Percentiles rank a stretch among this genome's conserved stretches.
These are phyloP conservation scores for Pogonognathellus flavescens DNA, from an alignment of 1,140 invertebrate genomes.

Conservation along the genomic window DNA sequence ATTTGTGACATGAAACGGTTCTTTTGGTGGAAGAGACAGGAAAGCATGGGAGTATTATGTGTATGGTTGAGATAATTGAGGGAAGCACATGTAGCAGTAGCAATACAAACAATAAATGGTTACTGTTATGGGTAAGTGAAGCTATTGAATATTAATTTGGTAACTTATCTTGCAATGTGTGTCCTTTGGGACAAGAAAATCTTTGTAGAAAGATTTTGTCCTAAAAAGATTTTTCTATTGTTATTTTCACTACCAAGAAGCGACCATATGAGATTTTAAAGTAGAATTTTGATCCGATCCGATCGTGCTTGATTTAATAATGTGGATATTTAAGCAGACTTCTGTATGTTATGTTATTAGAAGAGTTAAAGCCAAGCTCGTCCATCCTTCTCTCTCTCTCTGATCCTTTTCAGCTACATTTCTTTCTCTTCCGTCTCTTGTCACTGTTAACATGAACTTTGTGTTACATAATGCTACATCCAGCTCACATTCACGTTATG, in stretches of 20 bases:
- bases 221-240: too few species aligned
- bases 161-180: neutral
- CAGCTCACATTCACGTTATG: too few species aligned
- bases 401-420: too few species aligned
- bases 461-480: too few species aligned
- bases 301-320: slow-evolving; percentile 30
- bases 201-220: too few species aligned
- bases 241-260: neutral
- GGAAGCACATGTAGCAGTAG: slow-evolving; percentile 28
- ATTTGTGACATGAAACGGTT: too few species aligned
- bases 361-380: neutral
- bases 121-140: slow-evolving; percentile 27
- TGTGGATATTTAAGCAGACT: neutral
- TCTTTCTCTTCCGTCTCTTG: too few species aligned
- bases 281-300: neutral
- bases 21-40: too few species aligned
- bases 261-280: slow-evolving; percentile 8
- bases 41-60: neutral
- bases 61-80: neutral
- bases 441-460: neutral
- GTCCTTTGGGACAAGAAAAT: neutral
- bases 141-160: slow-evolving; percentile 42
- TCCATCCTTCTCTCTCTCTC: too few species aligned
- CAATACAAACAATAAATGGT: slow-evolving; percentile 7
- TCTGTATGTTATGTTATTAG: neutral